Evolutionary conservation across 2,888 invertebrate genomes (phyloP).

Genomic region (Hermaeophaga mercurialis): DNA sequence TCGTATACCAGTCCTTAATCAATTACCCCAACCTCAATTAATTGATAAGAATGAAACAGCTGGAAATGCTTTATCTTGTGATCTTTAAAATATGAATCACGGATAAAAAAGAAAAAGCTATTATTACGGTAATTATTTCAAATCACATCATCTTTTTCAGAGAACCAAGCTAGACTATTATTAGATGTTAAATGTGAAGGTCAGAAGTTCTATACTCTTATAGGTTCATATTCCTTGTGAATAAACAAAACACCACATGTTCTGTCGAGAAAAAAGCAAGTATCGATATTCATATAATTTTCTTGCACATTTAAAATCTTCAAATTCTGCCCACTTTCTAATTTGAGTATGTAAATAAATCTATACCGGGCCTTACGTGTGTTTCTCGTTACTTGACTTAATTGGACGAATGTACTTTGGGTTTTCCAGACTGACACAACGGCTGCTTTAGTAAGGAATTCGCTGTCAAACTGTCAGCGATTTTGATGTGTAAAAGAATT

Average conservation of each 20-base stretch:
- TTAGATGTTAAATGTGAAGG: constrained; percentile 2
- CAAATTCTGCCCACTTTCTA: too few relatives aligned
- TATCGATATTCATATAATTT: too few relatives aligned
- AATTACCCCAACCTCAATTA: too few relatives aligned
- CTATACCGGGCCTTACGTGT: too few relatives aligned
- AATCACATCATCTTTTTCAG: constrained; percentile 6
- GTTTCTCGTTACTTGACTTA: too few relatives aligned
- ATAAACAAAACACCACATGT: too few relatives aligned
- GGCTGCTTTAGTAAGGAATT: not conserved
- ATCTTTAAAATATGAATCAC: not conserved
- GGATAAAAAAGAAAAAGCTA: not conserved
- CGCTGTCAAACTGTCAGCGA: not conserved
- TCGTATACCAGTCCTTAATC: too few relatives aligned
- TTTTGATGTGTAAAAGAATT: not conserved
- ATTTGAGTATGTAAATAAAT: too few relatives aligned
- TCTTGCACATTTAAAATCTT: too few relatives aligned
- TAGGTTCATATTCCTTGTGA: not conserved
- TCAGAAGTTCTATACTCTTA: not conserved
- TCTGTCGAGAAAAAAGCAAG: too few relatives aligned
- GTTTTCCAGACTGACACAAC: not conserved
- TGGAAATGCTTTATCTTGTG: not conserved
- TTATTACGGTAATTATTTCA: not conserved
- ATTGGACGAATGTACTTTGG: not conserved
- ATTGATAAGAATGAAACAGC: too few relatives aligned
- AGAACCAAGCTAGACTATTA: not conserved